Base-by-base conservation (phyloP, 2,888 invertebrate species). In the Tortrix viridana region DNA sequence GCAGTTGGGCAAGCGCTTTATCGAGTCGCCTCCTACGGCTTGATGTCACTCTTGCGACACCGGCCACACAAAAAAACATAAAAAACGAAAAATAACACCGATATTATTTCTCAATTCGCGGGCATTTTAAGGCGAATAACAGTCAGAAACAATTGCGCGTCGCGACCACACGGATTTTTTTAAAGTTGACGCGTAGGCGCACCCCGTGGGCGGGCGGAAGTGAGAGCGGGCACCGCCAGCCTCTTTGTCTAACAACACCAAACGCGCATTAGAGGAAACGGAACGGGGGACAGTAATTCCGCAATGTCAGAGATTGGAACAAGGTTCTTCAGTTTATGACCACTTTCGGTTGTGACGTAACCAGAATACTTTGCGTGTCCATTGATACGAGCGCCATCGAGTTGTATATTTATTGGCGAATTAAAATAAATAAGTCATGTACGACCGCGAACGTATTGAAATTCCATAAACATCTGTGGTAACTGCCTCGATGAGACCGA, bases 181-280 rank as follows among this genome's bases (percentile, higher is more conserved):
- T 82, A 84, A 86, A 87, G 86, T 82, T 79, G 70, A 70, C 73
- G 89, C 89, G 90, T 90, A 81, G 90, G 89, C 80, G 79, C 74
- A 73, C 71, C 68, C 67, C 84, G 90, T 92, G 82, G 92, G 92
- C 89, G 91, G 90, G 85, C 92, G 91, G 92, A 92, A 92, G 91
- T 90, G 89, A 91, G 89, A 91, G 91, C 87, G 80, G 81, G 76
- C 75, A 80, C 78, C 75, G 75, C 76, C 74, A 71, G 75, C 77
- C 70, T 89, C 90, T 82, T 85, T 84, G 80, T 91, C 89, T 88
- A 85, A 79, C 90, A 63, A 67, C 67, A 69, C 71, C 71, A 74
- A 80, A 75, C 70, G 66, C 59, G 61, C 71, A 70, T 77, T 71
- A 71, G 85, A 68, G 69, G 53, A 80, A 85, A 74, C 68, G 82